phyloP scores from a whole-genome alignment of 2,113 vertebrate species.

The Paratilapia polleni region DNA sequence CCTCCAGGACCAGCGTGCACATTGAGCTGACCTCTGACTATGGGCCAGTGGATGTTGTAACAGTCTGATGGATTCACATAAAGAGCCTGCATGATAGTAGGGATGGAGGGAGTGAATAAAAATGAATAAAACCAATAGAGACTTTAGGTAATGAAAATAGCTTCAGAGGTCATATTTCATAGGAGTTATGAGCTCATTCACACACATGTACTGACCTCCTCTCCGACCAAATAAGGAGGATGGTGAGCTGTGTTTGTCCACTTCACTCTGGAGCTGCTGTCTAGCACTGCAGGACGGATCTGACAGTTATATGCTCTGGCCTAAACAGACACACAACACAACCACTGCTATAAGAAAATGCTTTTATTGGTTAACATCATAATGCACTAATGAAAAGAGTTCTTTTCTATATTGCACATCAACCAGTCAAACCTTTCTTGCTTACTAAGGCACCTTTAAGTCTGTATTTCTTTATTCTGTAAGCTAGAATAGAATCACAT shows the following conservation, averaged over 20 bases:
- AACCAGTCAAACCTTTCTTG: not conserved
- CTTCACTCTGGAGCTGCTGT: constrained; percentile 90
- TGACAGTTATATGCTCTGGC: constrained; percentile 94
- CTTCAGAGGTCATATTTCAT: not conserved
- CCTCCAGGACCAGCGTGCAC: constrained; percentile 89
- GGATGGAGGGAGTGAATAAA: not conserved
- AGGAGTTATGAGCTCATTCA: not conserved
- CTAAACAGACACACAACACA: constrained; percentile 66
- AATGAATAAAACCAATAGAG: not conserved
- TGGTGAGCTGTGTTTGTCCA: constrained; percentile 94
- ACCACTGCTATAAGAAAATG: not conserved
- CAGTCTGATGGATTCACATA: constrained; percentile 91
- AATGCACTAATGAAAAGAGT: not conserved
- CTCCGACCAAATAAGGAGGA: constrained; percentile 92
- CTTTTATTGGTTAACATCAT: not conserved
- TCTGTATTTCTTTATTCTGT: not conserved
- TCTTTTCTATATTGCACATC: not conserved
- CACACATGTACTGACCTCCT: constrained; percentile 87
- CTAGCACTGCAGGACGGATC: constrained; percentile 91
- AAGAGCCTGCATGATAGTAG: constrained; percentile 81
- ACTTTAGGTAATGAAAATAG: not conserved
- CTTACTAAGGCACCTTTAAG: not conserved
- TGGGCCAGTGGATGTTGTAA: constrained; percentile 93
- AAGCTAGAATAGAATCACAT: not conserved
- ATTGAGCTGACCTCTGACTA: constrained; percentile 92